Evolutionary conservation across 2,888 invertebrate genomes (phyloP), one percentile per base, ranked within the genome.

Genomic region (Sericinus montela): DNA sequence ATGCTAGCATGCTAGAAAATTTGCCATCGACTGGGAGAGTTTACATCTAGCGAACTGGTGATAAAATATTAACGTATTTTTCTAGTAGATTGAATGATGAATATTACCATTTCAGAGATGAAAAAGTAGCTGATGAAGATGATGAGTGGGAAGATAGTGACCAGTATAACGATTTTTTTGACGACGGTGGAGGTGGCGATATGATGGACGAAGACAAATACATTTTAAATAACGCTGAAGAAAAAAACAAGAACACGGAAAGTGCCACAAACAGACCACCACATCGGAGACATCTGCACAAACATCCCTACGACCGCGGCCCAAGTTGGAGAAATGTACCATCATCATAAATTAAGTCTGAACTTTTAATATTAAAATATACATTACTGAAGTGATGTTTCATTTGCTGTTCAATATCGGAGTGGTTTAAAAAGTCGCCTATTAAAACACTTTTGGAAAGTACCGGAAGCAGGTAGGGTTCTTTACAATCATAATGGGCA

Each of bases 231-330:
- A 61, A 63, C 15, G 56, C 60, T 3, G 45, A 55, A 1, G 57
- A 59, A 39, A 58, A 53, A 28, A 54, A 53, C 47, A 65, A 59
- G 15, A 63, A 57, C 42, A 62, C 66, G 7, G 75, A 72, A 38
- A 68, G 63, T 32, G 50, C 62, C 7, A 66, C 74, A 3, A 65
- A 65, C 13, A 68, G 79, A 11, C 67, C 73, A 3, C 69, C 74
- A n/a, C 87, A 83, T 63, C 85, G 78, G 62, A 80, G 88, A 75
- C 88, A 89, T 87, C 88, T 83, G 14, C 87, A 86, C 65, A 89
- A 86, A 84, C 86, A 89, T 51, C 88, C 88, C 3, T 89, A 86
- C 59, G 88, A 89, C 60, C 75, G 88, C 13, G 88, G 88, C 52
- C 88, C 88, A 48, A 68, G 51, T 37, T 59, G 58, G 49, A 61